A percentile compares a stretch with the other conserved stretches of the same genome.
Evolutionary conservation across 92 coral and sea anemone species (phyloP).

Genomic region (Zoanthus sansibaricus): DNA sequence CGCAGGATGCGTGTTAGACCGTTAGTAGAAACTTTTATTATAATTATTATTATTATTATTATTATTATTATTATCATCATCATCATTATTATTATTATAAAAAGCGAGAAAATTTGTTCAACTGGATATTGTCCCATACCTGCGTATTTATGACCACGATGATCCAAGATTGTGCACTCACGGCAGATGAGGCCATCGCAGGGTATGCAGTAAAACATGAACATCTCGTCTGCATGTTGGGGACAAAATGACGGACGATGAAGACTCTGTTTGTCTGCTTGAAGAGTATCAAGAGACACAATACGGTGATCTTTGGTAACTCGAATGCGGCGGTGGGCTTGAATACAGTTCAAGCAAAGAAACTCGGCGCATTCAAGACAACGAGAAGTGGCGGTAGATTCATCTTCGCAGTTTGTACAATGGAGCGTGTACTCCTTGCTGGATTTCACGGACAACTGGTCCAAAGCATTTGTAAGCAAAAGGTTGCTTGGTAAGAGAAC

Average conservation of each 20-base stretch:
- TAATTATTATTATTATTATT: no score
- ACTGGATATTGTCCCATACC: conserved; percentile 51
- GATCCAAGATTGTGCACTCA: conserved; percentile 89
- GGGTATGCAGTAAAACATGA: conserved; percentile 83
- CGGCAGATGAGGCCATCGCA: conserved; percentile 89
- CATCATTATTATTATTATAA: no score
- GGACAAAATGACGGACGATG: conserved; percentile 87
- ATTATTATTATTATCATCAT: no score
- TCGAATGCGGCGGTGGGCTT: conserved; percentile 90
- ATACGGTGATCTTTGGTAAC: conserved; percentile 92
- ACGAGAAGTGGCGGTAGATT: conserved; percentile 83
- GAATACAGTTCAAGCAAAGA: conserved; percentile 87
- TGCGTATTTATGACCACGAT: conserved; percentile 89
- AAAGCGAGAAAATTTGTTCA: no score
- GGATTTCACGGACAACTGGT: conserved; percentile 87
- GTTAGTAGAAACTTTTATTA: no score
- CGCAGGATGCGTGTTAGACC: no score
- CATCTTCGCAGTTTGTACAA: conserved; percentile 91
- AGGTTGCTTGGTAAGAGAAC: conserved; percentile 73
- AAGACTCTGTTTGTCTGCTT: conserved; percentile 88
- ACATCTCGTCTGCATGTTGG: conserved; percentile 87
- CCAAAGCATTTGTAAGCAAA: conserved; percentile 86
- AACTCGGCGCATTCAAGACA: conserved; percentile 96
- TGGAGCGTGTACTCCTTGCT: conserved; percentile 89
- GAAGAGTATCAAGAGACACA: conserved; percentile 87